Base-by-base conservation (phyloP, 2,888 invertebrate genomes). In the Ptychoptera contaminata region DNA sequence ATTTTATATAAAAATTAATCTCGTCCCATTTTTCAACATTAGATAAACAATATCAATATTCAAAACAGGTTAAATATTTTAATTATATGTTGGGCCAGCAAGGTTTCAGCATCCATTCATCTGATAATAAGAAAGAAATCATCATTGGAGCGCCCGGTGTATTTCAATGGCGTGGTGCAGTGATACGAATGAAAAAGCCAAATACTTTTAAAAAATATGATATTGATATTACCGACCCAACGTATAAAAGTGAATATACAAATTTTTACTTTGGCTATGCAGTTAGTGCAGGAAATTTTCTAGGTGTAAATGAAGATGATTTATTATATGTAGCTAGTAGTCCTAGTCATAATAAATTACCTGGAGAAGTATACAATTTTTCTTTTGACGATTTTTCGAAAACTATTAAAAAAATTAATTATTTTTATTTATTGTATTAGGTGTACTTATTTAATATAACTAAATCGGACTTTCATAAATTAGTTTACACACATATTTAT, bases 191-290 rank as follows among this genome's bases (percentile, higher is more conserved):
- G 7, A 23, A 7, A 23, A 23, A 23, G 7, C 3, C 7, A 23
- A 23, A 23, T 23, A 23, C 3, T 23, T 23, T 23, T 5, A 23
- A 47, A 8, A 46, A 49, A 12, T 65, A 57, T 42, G 48, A 51
- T 2, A 55, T 54, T 8, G 57, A 59, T 43, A 53, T 63, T 4
- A 59, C 61, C 1, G 58, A 58, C 46, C 66, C 65, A 0, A 48
- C 48, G 5, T 47, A 38, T 3, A 63, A 61, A 54, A 47, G 49
- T 11, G 62, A 64, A 45, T 49, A 55, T 0, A 59, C 58, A 37
- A 64, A 63, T 49, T 63, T 65, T 1, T 66, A 67, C 44, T 66
- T 67, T 44, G 66, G 66, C 2, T 66, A 65, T 46, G 54, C 67
- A 0, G 63, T 66, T 2, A 48, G 58, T 32, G 64, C 66, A 1